Percentiles rank a stretch among this genome's conserved stretches.
Evolutionary conservation across 2,113 vertebrate genomes (phyloP).

Genomic region (Tyrannus savana): DNA sequence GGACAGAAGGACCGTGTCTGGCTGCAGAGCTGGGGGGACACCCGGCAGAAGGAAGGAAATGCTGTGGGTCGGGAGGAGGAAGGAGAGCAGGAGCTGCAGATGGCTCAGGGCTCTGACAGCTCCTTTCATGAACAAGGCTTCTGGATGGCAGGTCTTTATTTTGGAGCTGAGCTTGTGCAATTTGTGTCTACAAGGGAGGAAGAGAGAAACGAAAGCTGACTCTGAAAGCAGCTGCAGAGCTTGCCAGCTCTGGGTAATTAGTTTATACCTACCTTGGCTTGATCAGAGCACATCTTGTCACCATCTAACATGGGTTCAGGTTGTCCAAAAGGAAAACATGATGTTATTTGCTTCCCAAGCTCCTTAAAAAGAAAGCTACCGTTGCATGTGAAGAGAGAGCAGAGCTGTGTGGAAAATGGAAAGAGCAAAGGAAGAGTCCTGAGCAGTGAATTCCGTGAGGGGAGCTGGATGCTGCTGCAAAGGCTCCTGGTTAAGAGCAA

Average conservation of each 20-base stretch:
- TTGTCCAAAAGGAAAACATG: neutral
- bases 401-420: neutral
- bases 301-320: neutral
- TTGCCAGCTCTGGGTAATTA: neutral
- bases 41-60: accelerated
- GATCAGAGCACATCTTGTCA: neutral
- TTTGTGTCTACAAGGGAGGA: neutral
- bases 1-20: neutral
- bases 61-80: accelerated
- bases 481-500: constrained; percentile 7
- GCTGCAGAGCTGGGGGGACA: neutral
- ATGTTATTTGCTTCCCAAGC: neutral
- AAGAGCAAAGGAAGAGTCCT: neutral
- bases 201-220: neutral
- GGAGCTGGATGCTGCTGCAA: neutral
- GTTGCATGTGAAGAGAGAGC: neutral
- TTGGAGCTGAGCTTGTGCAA: neutral
- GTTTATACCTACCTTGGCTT: neutral
- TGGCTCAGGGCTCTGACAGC: neutral
- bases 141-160: neutral
- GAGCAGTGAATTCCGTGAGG: neutral
- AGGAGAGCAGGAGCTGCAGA: neutral
- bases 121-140: neutral
- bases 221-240: neutral
- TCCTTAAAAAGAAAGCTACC: neutral